Evolutionary conservation across 2,113 vertebrate genomes (phyloP).

Genomic region (Cisticola juncidis): DNA sequence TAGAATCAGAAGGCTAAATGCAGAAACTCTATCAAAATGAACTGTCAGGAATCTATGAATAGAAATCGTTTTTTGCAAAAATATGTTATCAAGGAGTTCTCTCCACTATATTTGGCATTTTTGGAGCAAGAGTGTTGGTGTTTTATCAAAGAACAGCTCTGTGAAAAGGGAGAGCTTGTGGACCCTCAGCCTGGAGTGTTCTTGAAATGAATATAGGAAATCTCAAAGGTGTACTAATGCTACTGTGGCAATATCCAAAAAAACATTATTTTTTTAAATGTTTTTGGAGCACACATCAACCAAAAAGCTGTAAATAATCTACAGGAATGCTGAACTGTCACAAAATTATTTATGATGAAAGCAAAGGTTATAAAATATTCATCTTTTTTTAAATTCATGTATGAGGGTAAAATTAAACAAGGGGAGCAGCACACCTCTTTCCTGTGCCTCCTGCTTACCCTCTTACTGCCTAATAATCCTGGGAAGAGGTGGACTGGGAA

Average conservation of each 20-base stretch:
- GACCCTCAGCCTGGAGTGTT: conserved; percentile 31
- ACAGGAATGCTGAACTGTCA: conserved; percentile 69
- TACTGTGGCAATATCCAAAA: conserved; percentile 14
- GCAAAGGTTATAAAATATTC: conserved; percentile 73
- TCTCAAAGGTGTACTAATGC: conserved; percentile 13
- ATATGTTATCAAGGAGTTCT: conserved; percentile 71
- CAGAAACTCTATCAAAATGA: conserved; percentile 67
- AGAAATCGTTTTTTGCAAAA: conserved; percentile 76
- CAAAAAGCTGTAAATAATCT: conserved; percentile 71
- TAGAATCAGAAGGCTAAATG: conserved; percentile 23
- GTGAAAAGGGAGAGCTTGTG: conserved; percentile 49
- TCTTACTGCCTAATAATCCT: background rate
- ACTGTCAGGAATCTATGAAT: conserved; percentile 77
- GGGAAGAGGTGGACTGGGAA: background rate
- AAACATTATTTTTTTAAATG: background rate
- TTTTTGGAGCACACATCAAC: conserved; percentile 62
- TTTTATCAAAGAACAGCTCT: conserved; percentile 58
- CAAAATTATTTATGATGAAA: conserved; percentile 75
- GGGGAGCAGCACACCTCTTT: conserved; percentile 45
- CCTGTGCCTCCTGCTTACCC: conserved; percentile 11
- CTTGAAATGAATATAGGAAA: conserved; percentile 47
- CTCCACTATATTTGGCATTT: conserved; percentile 77
- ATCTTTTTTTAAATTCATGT: conserved; percentile 56
- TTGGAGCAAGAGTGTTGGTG: conserved; percentile 72
- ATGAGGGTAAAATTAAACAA: conserved; percentile 64